These are phyloP conservation scores for Seriola dumerili DNA, from an alignment of 2,113 vertebrate genomes.

Conservation along the genomic window DNA sequence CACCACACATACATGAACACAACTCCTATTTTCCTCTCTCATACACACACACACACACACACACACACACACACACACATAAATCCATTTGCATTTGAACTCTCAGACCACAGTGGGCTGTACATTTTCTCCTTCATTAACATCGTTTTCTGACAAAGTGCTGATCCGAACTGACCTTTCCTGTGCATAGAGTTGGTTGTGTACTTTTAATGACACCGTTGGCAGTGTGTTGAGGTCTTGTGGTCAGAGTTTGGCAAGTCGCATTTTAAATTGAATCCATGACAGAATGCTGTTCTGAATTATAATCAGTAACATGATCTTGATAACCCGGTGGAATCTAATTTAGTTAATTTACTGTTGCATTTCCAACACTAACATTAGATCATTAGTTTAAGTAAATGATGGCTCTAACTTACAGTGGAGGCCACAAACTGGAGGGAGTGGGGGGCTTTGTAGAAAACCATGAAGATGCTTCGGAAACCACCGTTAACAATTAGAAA, in stretches of 20 bases:
- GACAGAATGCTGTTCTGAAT: neutral
- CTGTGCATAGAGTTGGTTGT: slow-evolving; percentile 7
- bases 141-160: slow-evolving; percentile 24
- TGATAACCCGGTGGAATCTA: neutral
- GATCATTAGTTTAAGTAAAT: neutral
- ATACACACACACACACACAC: neutral
- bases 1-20: neutral
- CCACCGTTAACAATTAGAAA: neutral
- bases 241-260: neutral
- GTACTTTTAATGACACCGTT: slow-evolving; percentile 7
- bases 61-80: neutral
- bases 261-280: slow-evolving; percentile 10
- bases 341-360: slow-evolving; percentile 23
- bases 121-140: slow-evolving; percentile 49
- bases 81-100: slow-evolving; percentile 26
- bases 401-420: neutral
- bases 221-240: slow-evolving; percentile 3
- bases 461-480: neutral
- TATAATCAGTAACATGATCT: slow-evolving; percentile 7
- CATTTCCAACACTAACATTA: slow-evolving; percentile 6
- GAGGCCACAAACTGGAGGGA: neutral
- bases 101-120: slow-evolving; percentile 21
- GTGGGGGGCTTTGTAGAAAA: neutral
- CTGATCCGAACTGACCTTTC: slow-evolving; percentile 42
- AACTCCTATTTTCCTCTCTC: slow-evolving; percentile 1